phyloP scores from a whole-genome alignment of 2,113 vertebrate genomes.

The Nannobrachium achirus region DNA sequence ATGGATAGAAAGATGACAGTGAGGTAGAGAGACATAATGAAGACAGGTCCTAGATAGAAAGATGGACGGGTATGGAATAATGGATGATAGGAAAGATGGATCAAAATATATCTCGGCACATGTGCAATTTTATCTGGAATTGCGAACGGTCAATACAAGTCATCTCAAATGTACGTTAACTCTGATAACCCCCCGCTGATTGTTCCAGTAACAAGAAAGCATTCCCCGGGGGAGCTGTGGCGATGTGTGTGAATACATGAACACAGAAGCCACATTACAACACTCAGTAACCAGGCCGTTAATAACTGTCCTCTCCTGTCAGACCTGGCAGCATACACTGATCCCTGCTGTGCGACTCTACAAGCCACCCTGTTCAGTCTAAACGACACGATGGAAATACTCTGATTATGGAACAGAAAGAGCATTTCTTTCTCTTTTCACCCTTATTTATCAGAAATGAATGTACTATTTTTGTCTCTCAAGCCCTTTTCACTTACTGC shows the following conservation, averaged over 20 bases:
- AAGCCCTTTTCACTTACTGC: constrained; percentile 15
- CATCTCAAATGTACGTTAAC: not conserved
- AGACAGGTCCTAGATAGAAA: too few relatives aligned
- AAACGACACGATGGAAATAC: constrained; percentile 2
- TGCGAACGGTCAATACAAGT: not conserved
- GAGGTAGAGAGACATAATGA: too few relatives aligned
- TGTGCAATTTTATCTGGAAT: not conserved
- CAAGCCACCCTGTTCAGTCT: not conserved
- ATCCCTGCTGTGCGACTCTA: not conserved
- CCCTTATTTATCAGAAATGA: too few relatives aligned
- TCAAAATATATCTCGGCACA: too few relatives aligned
- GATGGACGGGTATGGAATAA: too few relatives aligned
- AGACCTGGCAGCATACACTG: constrained; percentile 1
- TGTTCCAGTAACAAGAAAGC: too few relatives aligned
- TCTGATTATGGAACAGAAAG: constrained; percentile 12
- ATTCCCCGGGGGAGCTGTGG: not conserved
- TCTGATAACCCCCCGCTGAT: not conserved
- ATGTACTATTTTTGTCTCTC: too few relatives aligned
- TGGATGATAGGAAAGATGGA: too few relatives aligned
- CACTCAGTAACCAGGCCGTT: not conserved
- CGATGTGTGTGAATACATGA: not conserved
- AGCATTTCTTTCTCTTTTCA: constrained; percentile 24
- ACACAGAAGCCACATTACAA: not conserved
- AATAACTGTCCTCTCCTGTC: not conserved
- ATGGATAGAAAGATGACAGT: too few relatives aligned